Evolutionary conservation across 2,888 invertebrate species (phyloP).

Genomic region (Pollenia griseotomentosa): DNA sequence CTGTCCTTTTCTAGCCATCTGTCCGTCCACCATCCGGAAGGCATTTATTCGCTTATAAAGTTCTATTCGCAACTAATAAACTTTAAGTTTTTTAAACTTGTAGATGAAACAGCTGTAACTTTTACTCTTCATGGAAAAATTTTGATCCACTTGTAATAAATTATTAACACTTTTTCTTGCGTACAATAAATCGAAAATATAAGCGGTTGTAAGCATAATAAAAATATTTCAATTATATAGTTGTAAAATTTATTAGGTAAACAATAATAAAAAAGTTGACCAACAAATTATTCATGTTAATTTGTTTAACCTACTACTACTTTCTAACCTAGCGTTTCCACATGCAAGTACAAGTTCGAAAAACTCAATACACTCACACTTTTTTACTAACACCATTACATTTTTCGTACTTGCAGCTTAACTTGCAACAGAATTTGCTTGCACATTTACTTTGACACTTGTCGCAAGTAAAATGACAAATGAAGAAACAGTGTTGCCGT

Average conservation of each 20-base stretch:
- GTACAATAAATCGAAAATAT: background rate
- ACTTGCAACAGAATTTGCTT: too few relatives aligned
- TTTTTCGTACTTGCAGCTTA: too few relatives aligned
- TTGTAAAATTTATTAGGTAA: background rate
- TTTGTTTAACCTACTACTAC: too few relatives aligned
- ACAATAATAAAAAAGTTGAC: background rate
- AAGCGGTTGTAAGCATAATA: constrained; percentile 8
- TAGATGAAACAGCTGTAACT: constrained; percentile 49
- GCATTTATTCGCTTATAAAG: constrained; percentile 12
- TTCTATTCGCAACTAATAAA: constrained; percentile 33
- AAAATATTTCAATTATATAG: background rate
- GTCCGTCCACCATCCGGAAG: background rate
- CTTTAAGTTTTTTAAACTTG: constrained; percentile 42
- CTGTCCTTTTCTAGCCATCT: background rate
- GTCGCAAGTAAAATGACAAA: too few relatives aligned
- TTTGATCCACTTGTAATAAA: constrained; percentile 49
- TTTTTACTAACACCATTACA: too few relatives aligned
- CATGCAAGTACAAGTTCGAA: too few relatives aligned
- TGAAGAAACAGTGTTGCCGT: too few relatives aligned
- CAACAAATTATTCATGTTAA: too few relatives aligned
- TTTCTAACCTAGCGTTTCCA: too few relatives aligned
- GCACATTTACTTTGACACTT: too few relatives aligned
- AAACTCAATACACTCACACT: too few relatives aligned
- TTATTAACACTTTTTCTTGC: constrained; percentile 1
- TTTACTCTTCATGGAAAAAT: constrained; percentile 30